These are phyloP conservation scores for Perithous albicinctus DNA, from an alignment of 2,888 invertebrate species.

Conservation along the genomic window DNA sequence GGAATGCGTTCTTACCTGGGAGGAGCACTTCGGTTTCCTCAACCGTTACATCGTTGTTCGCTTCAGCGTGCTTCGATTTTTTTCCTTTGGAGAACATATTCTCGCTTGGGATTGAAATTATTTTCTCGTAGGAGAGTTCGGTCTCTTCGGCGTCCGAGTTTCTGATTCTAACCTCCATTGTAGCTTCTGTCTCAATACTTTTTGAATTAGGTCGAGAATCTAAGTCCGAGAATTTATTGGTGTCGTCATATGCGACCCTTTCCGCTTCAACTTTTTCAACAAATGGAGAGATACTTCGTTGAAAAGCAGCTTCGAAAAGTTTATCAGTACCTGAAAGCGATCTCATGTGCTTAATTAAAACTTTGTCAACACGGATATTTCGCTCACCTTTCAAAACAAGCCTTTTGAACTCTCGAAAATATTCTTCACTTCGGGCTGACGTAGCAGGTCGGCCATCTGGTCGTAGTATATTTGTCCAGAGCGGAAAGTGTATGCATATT, in stretches of 20 bases:
- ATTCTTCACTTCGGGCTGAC: slow-evolving; percentile 47
- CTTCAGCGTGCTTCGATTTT: background rate
- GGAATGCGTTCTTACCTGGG: background rate
- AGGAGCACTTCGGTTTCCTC: background rate
- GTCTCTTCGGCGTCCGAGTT: background rate
- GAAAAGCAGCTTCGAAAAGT: background rate
- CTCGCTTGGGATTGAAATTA: background rate
- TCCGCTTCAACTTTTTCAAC: background rate
- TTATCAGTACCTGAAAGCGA: background rate
- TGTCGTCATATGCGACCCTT: background rate
- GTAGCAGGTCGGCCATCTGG: slow-evolving; percentile 16
- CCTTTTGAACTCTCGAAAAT: background rate
- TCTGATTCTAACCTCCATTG: background rate
- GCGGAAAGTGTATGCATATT: slow-evolving; percentile 29
- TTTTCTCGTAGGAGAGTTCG: background rate
- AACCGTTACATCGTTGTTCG: background rate
- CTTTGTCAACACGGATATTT: background rate
- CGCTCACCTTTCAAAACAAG: background rate
- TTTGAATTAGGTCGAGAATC: slow-evolving; percentile 2
- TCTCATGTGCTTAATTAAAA: background rate
- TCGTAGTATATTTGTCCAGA: slow-evolving; percentile 30
- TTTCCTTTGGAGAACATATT: slow-evolving; percentile 1
- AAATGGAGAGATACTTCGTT: background rate
- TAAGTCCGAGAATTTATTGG: background rate
- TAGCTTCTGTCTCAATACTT: background rate